A percentile compares a stretch with the other conserved stretches of the same genome.
Conservation (phyloP, 92 coral and sea anemone species). For the Pocillopora meandrina region DNA sequence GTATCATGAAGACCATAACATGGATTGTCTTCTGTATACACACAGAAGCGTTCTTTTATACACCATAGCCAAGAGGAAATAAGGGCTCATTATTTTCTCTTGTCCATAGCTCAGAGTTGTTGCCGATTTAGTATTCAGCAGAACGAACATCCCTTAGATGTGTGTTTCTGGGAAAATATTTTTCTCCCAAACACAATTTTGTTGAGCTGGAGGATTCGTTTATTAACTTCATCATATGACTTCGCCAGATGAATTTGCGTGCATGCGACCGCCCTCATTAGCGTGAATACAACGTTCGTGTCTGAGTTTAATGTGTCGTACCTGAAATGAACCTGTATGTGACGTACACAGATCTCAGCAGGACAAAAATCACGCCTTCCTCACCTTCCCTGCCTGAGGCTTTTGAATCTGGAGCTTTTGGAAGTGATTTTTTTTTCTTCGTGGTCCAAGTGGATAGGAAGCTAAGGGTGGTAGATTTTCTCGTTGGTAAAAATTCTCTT, state of each 20-base stretch:
- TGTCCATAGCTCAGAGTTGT: no score
- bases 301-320: conserved; percentile 51
- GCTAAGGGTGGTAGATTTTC: not conserved
- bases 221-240: no score
- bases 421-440: not conserved
- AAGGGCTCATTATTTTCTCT: no score
- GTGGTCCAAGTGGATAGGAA: conserved; percentile 3
- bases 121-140: no score
- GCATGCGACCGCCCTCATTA: not conserved
- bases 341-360: conserved; percentile 60
- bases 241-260: not conserved
- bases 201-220: no score
- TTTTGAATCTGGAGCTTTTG: conserved; percentile 31
- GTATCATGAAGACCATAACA: no score
- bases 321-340: conserved; percentile 67
- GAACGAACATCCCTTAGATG: no score
- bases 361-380: conserved; percentile 44
- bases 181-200: no score
- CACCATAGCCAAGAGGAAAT: no score
- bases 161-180: no score
- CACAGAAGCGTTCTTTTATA: no score
- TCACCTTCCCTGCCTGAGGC: conserved; percentile 62
- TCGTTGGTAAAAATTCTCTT: not conserved
- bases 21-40: no score
- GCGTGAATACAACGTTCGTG: conserved; percentile 45